Conservation (phyloP, 23 tunicate genomes). For the Styela clava region DNA sequence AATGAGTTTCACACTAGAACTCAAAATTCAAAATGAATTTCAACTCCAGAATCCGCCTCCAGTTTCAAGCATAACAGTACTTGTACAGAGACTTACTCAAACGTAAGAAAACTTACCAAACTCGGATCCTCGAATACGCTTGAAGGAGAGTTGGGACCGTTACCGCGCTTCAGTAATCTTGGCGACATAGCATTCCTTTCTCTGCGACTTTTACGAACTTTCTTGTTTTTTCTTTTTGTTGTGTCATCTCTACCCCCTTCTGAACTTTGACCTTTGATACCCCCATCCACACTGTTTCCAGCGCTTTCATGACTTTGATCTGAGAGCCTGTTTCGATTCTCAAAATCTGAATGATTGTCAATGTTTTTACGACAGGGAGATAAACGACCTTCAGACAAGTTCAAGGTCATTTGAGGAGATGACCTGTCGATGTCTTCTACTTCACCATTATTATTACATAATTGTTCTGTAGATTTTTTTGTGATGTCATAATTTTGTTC, state of each 20-base stretch:
- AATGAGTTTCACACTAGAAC: no score
- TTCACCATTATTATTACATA: background rate
- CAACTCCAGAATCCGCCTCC: no score
- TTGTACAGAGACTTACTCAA: no score
- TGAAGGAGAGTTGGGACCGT: constrained; percentile 1
- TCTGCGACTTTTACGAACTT: background rate
- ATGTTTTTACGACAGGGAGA: background rate
- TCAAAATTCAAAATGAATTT: no score
- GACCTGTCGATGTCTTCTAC: background rate
- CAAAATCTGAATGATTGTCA: background rate
- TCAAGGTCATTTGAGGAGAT: background rate
- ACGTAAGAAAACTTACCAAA: background rate
- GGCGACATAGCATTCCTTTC: constrained; percentile 8
- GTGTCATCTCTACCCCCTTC: background rate
- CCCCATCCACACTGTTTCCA: background rate
- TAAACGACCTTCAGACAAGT: background rate
- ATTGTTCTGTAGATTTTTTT: background rate
- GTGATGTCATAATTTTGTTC: background rate
- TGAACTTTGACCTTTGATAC: constrained; percentile 5
- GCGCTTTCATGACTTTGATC: background rate
- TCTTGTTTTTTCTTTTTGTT: background rate
- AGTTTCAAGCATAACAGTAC: no score
- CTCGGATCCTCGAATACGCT: constrained; percentile 10
- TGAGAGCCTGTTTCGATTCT: background rate
- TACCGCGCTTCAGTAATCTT: background rate